These are phyloP conservation scores for Lutraria rhynchaena DNA, from an alignment of 1,140 invertebrate species.

Conservation along the genomic window DNA sequence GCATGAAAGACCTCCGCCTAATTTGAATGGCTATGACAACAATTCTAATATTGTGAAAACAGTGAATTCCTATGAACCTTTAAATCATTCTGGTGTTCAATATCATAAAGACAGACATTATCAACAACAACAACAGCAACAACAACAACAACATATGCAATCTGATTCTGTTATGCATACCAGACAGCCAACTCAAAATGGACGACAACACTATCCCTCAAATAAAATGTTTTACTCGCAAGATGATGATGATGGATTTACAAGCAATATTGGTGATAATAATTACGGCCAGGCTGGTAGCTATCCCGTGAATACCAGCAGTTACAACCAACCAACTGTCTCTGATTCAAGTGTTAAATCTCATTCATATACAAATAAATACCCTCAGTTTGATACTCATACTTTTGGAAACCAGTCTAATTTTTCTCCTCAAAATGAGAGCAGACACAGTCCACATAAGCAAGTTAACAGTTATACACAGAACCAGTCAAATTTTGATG, in stretches of 20 bases:
- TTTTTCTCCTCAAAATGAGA: not conserved
- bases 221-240: conserved; percentile 8
- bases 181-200: not conserved
- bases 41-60: conserved; percentile 37
- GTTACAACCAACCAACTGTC: not conserved
- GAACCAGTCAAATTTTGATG: not conserved
- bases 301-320: not conserved
- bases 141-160: not conserved
- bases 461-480: no score
- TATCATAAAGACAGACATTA: conserved; percentile 1
- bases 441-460: no score
- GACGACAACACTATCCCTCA: not conserved
- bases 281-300: no score
- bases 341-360: not conserved
- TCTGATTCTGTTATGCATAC: conserved; percentile 10
- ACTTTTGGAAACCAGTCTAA: conserved; percentile 1
- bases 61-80: conserved; percentile 1
- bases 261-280: no score
- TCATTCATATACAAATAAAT: not conserved
- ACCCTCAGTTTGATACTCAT: conserved; percentile 14
- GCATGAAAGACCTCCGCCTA: conserved; percentile 3
- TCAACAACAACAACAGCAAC: not conserved
- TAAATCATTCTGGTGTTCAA: not conserved
- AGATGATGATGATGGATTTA: not conserved
- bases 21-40: not conserved